These are phyloP conservation scores for Nymphicus hollandicus DNA, from an alignment of 2,113 vertebrate species.

Conservation along the genomic window DNA sequence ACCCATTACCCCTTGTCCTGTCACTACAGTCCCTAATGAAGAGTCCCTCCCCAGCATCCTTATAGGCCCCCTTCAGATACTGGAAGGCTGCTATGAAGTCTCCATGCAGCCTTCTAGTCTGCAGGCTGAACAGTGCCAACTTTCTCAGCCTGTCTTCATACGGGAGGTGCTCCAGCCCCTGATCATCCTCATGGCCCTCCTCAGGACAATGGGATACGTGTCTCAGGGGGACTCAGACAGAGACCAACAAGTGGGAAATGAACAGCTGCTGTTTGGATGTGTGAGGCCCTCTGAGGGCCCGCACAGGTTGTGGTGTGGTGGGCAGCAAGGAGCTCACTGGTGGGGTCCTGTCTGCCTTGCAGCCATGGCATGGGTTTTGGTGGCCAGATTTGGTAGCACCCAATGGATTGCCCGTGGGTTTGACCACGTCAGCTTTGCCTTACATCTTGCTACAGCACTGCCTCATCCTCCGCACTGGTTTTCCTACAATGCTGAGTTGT, in stretches of 20 bases:
- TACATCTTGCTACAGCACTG: not conserved
- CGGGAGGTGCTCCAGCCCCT: not conserved
- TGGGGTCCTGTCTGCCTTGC: not conserved
- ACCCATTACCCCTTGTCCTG: not conserved
- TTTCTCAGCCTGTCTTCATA: not conserved
- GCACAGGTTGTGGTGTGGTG: accelerated
- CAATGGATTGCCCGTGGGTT: accelerated
- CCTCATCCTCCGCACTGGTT: not conserved
- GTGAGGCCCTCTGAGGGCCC: not conserved
- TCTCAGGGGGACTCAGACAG: not conserved
- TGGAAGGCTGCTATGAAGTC: not conserved
- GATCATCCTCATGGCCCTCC: not conserved
- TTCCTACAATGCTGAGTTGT: not conserved
- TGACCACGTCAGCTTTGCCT: not conserved
- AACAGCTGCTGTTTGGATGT: not conserved
- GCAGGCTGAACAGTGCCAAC: not conserved
- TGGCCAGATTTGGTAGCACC: not conserved
- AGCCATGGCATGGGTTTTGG: not conserved
- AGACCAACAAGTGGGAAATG: not conserved
- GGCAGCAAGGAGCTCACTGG: accelerated
- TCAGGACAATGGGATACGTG: accelerated
- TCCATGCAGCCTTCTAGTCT: not conserved
- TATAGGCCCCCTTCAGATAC: not conserved
- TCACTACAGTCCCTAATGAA: not conserved
- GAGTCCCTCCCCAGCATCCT: not conserved